Conservation (phyloP, 2,888 invertebrate species). For the Limenitis camilla region DNA sequence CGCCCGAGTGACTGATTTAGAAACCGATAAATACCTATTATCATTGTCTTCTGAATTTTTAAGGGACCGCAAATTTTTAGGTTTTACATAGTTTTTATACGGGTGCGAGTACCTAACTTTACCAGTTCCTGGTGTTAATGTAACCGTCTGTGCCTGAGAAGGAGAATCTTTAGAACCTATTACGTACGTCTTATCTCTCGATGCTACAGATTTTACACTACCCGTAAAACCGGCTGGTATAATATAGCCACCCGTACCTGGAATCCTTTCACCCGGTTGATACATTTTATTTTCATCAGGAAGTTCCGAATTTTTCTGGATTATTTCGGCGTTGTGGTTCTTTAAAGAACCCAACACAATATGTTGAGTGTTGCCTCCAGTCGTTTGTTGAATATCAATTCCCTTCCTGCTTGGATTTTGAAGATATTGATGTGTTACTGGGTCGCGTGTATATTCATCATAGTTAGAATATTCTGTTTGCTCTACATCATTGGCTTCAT, state of each 20-base stretch:
- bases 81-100: constrained; percentile 44
- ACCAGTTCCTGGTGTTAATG: constrained; percentile 66
- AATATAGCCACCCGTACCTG: constrained; percentile 79
- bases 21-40: constrained; percentile 84
- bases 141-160: constrained; percentile 80
- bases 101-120: constrained; percentile 54
- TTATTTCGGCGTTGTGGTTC: constrained; percentile 76
- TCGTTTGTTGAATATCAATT: constrained; percentile 61
- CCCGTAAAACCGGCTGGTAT: constrained; percentile 81
- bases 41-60: constrained; percentile 53
- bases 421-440: constrained; percentile 50
- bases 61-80: constrained; percentile 55
- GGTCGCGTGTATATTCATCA: constrained; percentile 67
- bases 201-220: constrained; percentile 79
- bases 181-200: constrained; percentile 74
- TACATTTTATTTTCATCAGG: constrained; percentile 74
- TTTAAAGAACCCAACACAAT: constrained; percentile 75
- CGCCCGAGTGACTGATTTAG: constrained; percentile 85
- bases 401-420: constrained; percentile 47
- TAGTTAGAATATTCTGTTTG: constrained; percentile 76
- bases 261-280: constrained; percentile 78
- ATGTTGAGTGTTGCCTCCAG: constrained; percentile 77
- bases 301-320: constrained; percentile 70
- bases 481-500: constrained; percentile 62
- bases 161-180: constrained; percentile 74